A percentile compares a stretch with the other conserved stretches of the same genome.
phyloP scores from a whole-genome alignment of 2,113 vertebrate species.

The Chlorodrepanis virens region DNA sequence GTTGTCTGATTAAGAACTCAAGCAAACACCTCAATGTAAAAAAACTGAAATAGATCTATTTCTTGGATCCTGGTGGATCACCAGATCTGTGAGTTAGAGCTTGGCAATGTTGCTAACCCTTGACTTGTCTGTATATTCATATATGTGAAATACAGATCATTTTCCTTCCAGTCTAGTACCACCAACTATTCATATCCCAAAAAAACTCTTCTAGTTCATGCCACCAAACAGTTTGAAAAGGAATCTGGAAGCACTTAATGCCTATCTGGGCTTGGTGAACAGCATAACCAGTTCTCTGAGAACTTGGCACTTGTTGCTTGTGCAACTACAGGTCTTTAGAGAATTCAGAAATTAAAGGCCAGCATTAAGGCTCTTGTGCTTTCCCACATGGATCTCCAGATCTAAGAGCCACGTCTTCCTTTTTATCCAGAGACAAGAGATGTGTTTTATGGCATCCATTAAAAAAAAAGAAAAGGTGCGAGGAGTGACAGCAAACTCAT shows the following conservation, averaged over 20 bases:
- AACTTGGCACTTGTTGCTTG: neutral
- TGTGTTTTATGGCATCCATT: neutral
- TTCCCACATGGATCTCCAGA: neutral
- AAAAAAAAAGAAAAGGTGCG: rapidly evolving
- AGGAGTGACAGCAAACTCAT: neutral
- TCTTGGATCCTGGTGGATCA: neutral
- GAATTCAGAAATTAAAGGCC: neutral
- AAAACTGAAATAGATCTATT: neutral
- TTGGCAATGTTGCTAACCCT: neutral
- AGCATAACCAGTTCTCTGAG: neutral
- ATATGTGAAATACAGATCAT: neutral
- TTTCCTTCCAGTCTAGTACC: neutral
- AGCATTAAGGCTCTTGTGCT: neutral
- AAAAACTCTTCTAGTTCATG: rapidly evolving
- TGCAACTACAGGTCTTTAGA: neutral
- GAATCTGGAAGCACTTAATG: neutral
- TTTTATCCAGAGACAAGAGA: neutral
- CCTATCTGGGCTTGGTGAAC: neutral
- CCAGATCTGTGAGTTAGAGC: neutral
- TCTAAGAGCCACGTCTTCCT: neutral
- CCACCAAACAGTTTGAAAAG: neutral
- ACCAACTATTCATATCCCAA: neutral
- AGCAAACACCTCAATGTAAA: neutral
- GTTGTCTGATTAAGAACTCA: neutral
- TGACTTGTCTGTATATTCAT: neutral